These are phyloP conservation scores for Agrypnia vestita DNA, from an alignment of 1,140 invertebrate genomes.

Conservation along the genomic window DNA sequence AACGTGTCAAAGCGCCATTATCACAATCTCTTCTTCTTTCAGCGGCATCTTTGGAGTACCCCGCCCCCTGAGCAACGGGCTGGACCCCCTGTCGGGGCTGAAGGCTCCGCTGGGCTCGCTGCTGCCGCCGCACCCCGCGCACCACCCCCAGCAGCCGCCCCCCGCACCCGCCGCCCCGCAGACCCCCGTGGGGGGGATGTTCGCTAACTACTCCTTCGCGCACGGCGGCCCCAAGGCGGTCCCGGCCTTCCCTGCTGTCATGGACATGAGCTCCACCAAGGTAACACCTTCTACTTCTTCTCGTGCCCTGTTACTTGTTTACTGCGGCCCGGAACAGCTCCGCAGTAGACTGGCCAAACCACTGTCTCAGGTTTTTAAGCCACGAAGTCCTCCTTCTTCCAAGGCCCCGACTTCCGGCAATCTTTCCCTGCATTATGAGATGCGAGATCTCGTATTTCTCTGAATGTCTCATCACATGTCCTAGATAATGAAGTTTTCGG, in stretches of 20 bases:
- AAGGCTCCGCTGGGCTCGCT: slow-evolving; percentile 33
- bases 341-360: no score
- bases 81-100: slow-evolving; percentile 41
- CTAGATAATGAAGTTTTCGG: no score
- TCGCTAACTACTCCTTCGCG: slow-evolving; percentile 67
- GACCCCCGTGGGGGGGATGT: slow-evolving; percentile 67
- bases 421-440: no score
- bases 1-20: no score
- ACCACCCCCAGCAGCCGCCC: slow-evolving; percentile 69
- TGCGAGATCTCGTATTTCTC: no score
- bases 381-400: no score
- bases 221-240: slow-evolving; percentile 68
- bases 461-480: no score
- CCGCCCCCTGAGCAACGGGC: slow-evolving; percentile 44
- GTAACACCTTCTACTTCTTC: slow-evolving; percentile 54
- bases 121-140: slow-evolving; percentile 64
- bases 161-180: slow-evolving; percentile 67
- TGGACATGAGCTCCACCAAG: slow-evolving; percentile 85
- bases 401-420: no score
- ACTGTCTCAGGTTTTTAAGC: no score
- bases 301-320: neutral
- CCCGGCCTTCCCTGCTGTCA: slow-evolving; percentile 79
- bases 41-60: slow-evolving; percentile 48
- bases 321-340: no score
- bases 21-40: slow-evolving; percentile 16